Base-by-base conservation (phyloP, 2,888 invertebrate species). In the Drosophila borealis region DNA sequence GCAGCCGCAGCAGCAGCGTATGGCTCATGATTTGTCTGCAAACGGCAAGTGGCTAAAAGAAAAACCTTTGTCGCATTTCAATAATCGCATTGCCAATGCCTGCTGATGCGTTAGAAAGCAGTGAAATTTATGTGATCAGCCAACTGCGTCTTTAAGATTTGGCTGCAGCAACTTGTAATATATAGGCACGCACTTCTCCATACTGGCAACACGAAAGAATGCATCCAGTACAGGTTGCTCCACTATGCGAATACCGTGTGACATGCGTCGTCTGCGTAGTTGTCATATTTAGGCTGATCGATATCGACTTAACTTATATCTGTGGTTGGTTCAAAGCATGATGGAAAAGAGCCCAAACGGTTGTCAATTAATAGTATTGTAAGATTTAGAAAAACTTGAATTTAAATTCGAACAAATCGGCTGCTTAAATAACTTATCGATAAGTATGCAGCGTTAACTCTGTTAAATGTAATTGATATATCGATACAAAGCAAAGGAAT, bases 51-150 rank as follows among this genome's bases (percentile, higher is more conserved):
- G 68, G 55, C 74, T 64, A 65, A 72, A 72, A 59, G 73, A 70
- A 85, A 82, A 83, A 88, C 83, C 86, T 83, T 88, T 75, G 64
- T 44, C 57, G 83, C 71, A 84, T 88, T 84, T 88, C 83, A 84
- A 84, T 88, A 84, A 83, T 86, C 86, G 60, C 78, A 71, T 56
- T 76, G 69, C 68, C 42, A 45, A 13, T 48, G 72, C 45, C 42
- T 39, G 25, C 57, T 55, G 59, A 64, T 78, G 71, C 74, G 80
- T 80, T 86, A 86, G 88, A 86, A 89, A 86, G 89, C 85, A 85
- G 85, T 80, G 85, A 86, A 89, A 86, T 86, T 84, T 71, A 61
- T 76, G 73, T 65, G 70, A 60, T 83, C 70, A 74, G 42, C 21
- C 70, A 56, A 63, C 34, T 36, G 69, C 60, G 29, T 14, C 61